Base-by-base conservation (phyloP, 2,888 invertebrate genomes). In the Athalia circularis region DNA sequence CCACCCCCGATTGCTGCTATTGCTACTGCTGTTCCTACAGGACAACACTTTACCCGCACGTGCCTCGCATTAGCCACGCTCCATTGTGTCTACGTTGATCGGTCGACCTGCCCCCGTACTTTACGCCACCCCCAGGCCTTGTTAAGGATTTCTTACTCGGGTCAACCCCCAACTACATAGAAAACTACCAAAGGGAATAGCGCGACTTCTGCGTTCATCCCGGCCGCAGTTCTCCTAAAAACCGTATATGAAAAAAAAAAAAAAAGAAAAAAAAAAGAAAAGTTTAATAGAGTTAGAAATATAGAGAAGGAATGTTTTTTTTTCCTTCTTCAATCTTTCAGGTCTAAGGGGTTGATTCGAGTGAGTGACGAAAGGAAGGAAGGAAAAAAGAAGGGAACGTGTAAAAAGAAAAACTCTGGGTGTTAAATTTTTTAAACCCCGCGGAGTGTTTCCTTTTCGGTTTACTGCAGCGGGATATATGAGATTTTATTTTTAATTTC, bases 31-130 rank as follows among this genome's bases (percentile, higher is more conserved):
- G 13, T 8, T 9, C 11, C 13, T 8, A 62, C 13, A 9, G 72
- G 61, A 75, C 75, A 64, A 75, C 50, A 64, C 48, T 75, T 61
- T 64, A 11, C 9, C 62, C 62, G 62, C 62, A 43, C 61, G 61
- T 61, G 75, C 29, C 61, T 15, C 13, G 62, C 75, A 13, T 57
- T 59, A 75, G 62, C 48, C 48, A 52, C 61, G 52, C 52, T 64
- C 48, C 50, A 59, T 59, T 72, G 47, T 72, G 47, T 59, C 68
- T 54, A 68, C 68, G 68, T 54, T 68, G 52, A 68, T 68, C 54
- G 15, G 52, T 11, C 68, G 11, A 29, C 7, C 3, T 29, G 68
- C 15, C 13, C 3, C 43, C 68, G 29, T 43, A 50, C 43, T 68
- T 68, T 54, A 29, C 43, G 50, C 7, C 29, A 29, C 6, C 7